Percentiles rank a stretch among this genome's conserved stretches.
phyloP scores from a whole-genome alignment of 2,113 vertebrate species.

The Gopherus evgoodei region DNA sequence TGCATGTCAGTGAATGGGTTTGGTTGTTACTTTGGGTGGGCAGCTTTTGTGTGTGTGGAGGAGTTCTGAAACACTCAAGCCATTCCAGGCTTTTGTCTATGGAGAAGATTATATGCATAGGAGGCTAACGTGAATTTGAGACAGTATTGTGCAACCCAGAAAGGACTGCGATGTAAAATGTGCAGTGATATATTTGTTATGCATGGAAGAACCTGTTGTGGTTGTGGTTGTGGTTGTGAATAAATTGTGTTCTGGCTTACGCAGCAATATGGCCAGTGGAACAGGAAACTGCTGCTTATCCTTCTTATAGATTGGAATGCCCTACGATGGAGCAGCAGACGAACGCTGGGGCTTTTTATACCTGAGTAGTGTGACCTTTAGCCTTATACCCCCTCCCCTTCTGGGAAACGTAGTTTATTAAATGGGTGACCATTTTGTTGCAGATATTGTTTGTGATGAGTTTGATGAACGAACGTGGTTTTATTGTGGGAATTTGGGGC shows the following conservation, averaged over 20 bases:
- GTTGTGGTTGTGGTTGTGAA: neutral
- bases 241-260: neutral
- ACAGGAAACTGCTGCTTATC: neutral
- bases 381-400: neutral
- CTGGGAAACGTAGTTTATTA: neutral
- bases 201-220: neutral
- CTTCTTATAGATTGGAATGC: neutral
- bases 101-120: neutral
- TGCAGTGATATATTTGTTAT: neutral
- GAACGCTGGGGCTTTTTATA: neutral
- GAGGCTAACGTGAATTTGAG: neutral
- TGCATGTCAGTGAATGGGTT: neutral
- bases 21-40: neutral
- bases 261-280: accelerated
- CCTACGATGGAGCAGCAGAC: neutral
- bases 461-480: neutral
- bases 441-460: neutral
- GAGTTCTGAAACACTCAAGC: neutral
- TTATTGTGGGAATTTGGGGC: neutral
- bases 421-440: neutral
- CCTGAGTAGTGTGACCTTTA: neutral
- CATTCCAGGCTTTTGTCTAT: neutral
- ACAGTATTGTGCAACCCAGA: neutral
- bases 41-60: conserved; percentile 9
- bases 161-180: accelerated